Conservation (phyloP, 2,797 vertebrate species). For the Meriones psammophilus region DNA sequence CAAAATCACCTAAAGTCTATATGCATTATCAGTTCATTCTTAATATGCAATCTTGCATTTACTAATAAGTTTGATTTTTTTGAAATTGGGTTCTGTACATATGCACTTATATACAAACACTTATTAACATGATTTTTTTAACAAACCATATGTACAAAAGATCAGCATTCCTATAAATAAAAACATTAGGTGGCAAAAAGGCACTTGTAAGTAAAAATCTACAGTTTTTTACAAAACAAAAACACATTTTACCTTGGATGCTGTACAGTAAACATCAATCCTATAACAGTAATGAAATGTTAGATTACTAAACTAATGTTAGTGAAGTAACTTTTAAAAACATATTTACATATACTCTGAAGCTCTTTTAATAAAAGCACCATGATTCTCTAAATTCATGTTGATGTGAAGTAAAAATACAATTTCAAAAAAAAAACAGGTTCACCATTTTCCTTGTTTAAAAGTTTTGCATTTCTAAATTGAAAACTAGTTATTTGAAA, state of each 20-base stretch:
- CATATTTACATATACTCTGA: constrained; percentile 87
- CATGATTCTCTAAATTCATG: constrained; percentile 86
- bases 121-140: constrained; percentile 89
- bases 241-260: constrained; percentile 87
- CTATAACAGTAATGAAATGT: constrained; percentile 89
- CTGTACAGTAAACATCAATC: constrained; percentile 90
- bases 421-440: constrained; percentile 85
- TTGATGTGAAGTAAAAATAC: constrained; percentile 87
- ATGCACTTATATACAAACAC: constrained; percentile 89
- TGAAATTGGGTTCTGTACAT: constrained; percentile 88
- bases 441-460: constrained; percentile 73
- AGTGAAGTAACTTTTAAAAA: constrained; percentile 87
- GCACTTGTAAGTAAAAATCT: constrained; percentile 93
- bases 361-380: constrained; percentile 89
- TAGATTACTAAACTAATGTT: constrained; percentile 86
- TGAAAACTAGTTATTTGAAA: constrained; percentile 81
- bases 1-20: constrained; percentile 84
- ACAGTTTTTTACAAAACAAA: constrained; percentile 90
- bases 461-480: constrained; percentile 78
- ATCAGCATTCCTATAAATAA: constrained; percentile 92
- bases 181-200: constrained; percentile 91
- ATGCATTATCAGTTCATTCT: constrained; percentile 84
- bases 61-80: constrained; percentile 86
- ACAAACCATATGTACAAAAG: constrained; percentile 91
- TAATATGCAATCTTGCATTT: constrained; percentile 83